phyloP scores from a whole-genome alignment of 1,140 invertebrate genomes.

The Leguminivora glycinivorella region DNA sequence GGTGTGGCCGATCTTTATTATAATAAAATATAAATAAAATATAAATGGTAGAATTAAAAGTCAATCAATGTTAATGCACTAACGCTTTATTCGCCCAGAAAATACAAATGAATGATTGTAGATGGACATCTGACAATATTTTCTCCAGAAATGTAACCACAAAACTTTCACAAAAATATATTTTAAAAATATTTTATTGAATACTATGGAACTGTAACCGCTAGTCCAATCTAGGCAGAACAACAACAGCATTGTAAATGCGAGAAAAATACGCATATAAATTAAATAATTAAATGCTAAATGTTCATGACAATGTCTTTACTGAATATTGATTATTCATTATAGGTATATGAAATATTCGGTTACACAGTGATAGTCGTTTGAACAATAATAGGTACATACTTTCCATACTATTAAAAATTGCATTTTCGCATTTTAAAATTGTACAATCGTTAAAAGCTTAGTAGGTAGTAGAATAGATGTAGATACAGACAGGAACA shows the following conservation, averaged over 20 bases:
- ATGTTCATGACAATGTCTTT: constrained; percentile 20
- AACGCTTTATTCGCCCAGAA: constrained; percentile 77
- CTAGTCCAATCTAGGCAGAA: constrained; percentile 56
- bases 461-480: neutral
- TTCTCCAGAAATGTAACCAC: constrained; percentile 56
- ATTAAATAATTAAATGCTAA: constrained; percentile 53
- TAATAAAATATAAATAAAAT: too few species aligned
- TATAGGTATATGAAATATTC: neutral
- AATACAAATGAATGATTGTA: constrained; percentile 76
- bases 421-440: neutral
- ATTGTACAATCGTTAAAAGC: neutral
- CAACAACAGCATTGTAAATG: constrained; percentile 51
- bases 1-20: too few species aligned
- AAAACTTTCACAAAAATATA: constrained; percentile 75
- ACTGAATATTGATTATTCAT: constrained; percentile 13
- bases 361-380: neutral
- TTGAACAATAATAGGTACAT: neutral
- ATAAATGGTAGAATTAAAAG: constrained; percentile 1
- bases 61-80: constrained; percentile 55
- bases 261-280: constrained; percentile 41
- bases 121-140: constrained; percentile 41
- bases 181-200: constrained; percentile 62
- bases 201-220: constrained; percentile 65
- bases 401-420: neutral
- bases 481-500: neutral